These are phyloP conservation scores for Centropyge bicolor DNA, from an alignment of 2,797 vertebrate species.

Conservation along the genomic window DNA sequence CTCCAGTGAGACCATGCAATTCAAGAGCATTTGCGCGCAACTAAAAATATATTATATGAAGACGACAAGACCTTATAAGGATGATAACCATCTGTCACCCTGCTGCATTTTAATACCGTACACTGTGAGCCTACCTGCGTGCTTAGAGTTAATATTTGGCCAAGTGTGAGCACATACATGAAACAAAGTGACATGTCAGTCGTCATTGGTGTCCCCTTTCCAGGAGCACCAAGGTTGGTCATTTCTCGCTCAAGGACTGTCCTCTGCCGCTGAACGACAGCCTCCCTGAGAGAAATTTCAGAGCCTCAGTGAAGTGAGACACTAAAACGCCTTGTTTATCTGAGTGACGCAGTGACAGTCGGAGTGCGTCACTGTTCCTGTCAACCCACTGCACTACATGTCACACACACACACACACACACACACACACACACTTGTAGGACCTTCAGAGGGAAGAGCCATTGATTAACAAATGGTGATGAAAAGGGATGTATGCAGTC, in stretches of 20 bases:
- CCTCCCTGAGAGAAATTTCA: conserved; percentile 32
- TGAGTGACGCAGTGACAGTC: conserved; percentile 67
- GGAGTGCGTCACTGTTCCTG: conserved; percentile 70
- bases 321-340: conserved; percentile 60
- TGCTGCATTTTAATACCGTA: background rate
- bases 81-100: background rate
- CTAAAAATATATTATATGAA: background rate
- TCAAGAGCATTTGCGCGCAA: background rate
- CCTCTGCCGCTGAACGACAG: conserved; percentile 32
- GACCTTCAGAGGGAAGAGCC: background rate
- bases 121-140: background rate
- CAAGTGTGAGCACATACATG: conserved; percentile 1
- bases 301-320: conserved; percentile 35
- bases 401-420: conserved; percentile 11
- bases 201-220: conserved; percentile 32
- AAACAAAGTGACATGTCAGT: conserved; percentile 2
- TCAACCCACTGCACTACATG: conserved; percentile 41
- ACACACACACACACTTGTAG: conserved; percentile 7
- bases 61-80: conserved; percentile 9
- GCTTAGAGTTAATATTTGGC: background rate
- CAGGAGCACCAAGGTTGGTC: conserved; percentile 50
- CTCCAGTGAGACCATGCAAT: conserved; percentile 1
- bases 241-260: conserved; percentile 53
- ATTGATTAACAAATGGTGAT: conserved; percentile 25
- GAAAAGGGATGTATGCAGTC: background rate